These are phyloP conservation scores for Xylota segnis DNA, from an alignment of 2,888 invertebrate species.

Conservation along the genomic window DNA sequence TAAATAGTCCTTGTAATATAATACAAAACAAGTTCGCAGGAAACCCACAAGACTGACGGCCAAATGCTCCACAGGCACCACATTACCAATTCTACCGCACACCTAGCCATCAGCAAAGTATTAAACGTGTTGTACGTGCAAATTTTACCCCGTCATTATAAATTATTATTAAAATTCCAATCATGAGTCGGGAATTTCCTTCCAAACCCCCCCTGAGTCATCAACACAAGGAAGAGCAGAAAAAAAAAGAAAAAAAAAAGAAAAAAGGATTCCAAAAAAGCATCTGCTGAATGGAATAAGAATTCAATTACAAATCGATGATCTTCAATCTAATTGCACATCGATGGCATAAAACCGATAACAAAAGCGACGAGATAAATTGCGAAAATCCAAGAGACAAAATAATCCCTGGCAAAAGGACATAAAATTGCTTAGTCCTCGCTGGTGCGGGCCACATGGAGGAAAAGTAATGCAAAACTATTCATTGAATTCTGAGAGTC, in stretches of 20 bases:
- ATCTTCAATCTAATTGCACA: slow-evolving; percentile 46
- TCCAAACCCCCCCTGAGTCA: not conserved
- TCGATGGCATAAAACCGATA: slow-evolving; percentile 27
- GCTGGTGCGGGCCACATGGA: not conserved
- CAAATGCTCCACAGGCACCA: no score
- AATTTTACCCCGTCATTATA: not conserved
- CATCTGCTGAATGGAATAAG: slow-evolving; percentile 5
- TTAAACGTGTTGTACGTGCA: not conserved
- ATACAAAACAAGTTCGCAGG: no score
- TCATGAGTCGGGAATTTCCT: not conserved
- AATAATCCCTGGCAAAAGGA: slow-evolving; percentile 34
- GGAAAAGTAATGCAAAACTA: slow-evolving; percentile 65
- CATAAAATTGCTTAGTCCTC: slow-evolving; percentile 31
- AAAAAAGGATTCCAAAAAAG: not conserved
- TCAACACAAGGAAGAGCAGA: not conserved
- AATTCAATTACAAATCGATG: slow-evolving; percentile 41
- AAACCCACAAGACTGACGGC: no score
- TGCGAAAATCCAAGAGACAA: slow-evolving; percentile 14
- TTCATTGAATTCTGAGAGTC: slow-evolving; percentile 62
- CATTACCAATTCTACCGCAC: no score
- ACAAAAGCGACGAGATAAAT: slow-evolving; percentile 5
- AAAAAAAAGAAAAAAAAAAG: not conserved
- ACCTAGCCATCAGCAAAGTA: not conserved
- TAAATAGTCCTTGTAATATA: no score
- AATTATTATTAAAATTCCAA: slow-evolving; percentile 1